Conservation (phyloP, 2,113 vertebrate species). For the Phaethon lepturus region DNA sequence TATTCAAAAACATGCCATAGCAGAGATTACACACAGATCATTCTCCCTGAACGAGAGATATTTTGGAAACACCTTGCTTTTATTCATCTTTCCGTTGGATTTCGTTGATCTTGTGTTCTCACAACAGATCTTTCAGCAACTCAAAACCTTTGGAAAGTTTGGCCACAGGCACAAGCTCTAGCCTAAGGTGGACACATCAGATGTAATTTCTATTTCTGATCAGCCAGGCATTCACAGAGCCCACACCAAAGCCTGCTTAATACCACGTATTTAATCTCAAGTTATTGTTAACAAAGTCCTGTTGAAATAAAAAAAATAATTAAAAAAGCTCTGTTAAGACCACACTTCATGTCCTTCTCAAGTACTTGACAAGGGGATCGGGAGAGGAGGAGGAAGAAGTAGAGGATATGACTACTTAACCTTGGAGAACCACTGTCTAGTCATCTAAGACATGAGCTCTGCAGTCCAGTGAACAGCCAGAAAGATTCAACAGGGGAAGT, state of each 20-base stretch:
- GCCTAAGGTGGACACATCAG: not conserved
- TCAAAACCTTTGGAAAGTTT: not conserved
- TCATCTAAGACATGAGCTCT: not conserved
- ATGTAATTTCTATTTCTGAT: not conserved
- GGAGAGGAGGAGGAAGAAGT: not conserved
- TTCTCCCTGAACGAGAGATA: not conserved
- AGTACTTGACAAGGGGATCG: not conserved
- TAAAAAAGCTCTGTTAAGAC: too few relatives aligned
- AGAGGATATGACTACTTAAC: not conserved
- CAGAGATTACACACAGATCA: not conserved
- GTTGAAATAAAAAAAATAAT: not conserved
- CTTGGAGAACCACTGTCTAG: not conserved
- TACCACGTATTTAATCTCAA: not conserved
- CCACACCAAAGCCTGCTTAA: not conserved
- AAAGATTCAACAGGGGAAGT: not conserved
- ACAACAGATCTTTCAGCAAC: not conserved
- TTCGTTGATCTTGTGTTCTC: not conserved
- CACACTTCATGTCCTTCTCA: not conserved
- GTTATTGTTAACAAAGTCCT: not conserved
- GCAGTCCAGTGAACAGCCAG: not conserved
- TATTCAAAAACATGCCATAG: not conserved
- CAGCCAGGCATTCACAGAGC: not conserved
- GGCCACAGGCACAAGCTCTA: not conserved
- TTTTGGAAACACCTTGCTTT: not conserved
- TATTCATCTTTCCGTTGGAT: fast-evolving